These are phyloP conservation scores for Chaenogobius annularis DNA, from an alignment of 2,113 vertebrate genomes.

Conservation along the genomic window DNA sequence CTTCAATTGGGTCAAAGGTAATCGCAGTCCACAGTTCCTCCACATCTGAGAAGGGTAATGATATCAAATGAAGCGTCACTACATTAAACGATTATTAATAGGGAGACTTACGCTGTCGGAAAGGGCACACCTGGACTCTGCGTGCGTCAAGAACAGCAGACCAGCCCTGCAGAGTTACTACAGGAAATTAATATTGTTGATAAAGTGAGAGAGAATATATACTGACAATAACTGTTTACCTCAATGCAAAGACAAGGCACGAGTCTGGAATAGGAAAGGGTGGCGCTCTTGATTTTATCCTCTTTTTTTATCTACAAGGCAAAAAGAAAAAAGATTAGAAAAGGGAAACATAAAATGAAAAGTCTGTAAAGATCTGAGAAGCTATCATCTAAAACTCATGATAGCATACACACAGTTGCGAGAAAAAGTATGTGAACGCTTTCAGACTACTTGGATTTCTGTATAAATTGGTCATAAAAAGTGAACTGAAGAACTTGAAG, in stretches of 20 bases:
- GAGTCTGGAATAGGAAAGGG: slow-evolving; percentile 73
- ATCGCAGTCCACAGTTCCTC: slow-evolving; percentile 81
- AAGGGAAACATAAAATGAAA: not conserved
- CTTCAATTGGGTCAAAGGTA: slow-evolving; percentile 75
- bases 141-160: slow-evolving; percentile 80
- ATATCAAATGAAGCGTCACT: not conserved
- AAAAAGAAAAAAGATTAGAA: not conserved
- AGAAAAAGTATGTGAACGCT: no score
- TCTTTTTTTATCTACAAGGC: slow-evolving; percentile 80
- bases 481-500: no score
- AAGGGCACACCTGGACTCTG: slow-evolving; percentile 84
- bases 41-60: slow-evolving; percentile 62
- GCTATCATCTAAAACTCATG: no score
- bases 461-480: no score
- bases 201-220: not conserved
- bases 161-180: slow-evolving; percentile 78
- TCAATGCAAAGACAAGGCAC: slow-evolving; percentile 89
- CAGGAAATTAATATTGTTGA: not conserved
- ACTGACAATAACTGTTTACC: slow-evolving; percentile 65
- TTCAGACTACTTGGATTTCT: no score
- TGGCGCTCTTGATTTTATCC: slow-evolving; percentile 66
- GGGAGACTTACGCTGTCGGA: slow-evolving; percentile 81
- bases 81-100: not conserved
- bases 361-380: not conserved
- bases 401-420: no score